These are phyloP conservation scores for Entomobrya proxima DNA, from an alignment of 2,888 invertebrate species.

Conservation along the genomic window DNA sequence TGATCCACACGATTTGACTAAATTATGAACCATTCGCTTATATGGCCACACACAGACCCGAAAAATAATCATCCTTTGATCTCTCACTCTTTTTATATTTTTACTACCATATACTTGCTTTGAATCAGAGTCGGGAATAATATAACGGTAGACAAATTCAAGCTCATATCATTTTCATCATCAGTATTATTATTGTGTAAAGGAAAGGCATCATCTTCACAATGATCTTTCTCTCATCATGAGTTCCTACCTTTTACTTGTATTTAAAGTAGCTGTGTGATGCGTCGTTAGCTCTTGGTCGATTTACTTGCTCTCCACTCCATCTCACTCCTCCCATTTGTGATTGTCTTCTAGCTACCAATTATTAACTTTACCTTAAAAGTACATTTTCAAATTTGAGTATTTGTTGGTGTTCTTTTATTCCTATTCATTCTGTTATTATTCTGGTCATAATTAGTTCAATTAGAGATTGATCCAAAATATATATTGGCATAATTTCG, in stretches of 20 bases:
- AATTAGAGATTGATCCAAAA: no score
- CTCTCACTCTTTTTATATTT: constrained; percentile 62
- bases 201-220: constrained; percentile 48
- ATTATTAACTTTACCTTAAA: constrained; percentile 23
- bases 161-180: constrained; percentile 23
- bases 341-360: constrained; percentile 18
- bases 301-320: background rate
- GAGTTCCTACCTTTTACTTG: constrained; percentile 13
- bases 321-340: constrained; percentile 47
- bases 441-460: background rate
- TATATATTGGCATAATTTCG: no score
- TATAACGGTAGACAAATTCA: constrained; percentile 58
- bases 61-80: constrained; percentile 63
- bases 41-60: constrained; percentile 74
- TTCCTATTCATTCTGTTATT: constrained; percentile 12
- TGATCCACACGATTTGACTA: constrained; percentile 75
- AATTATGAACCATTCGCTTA: constrained; percentile 74
- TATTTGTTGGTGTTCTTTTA: background rate
- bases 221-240: constrained; percentile 42
- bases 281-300: background rate
- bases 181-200: constrained; percentile 5
- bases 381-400: background rate
- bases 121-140: background rate
- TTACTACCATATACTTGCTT: constrained; percentile 41
- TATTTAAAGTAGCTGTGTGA: background rate